These are phyloP conservation scores for Sebastolobus altivelis DNA, from an alignment of 2,797 vertebrate genomes.

Conservation along the genomic window DNA sequence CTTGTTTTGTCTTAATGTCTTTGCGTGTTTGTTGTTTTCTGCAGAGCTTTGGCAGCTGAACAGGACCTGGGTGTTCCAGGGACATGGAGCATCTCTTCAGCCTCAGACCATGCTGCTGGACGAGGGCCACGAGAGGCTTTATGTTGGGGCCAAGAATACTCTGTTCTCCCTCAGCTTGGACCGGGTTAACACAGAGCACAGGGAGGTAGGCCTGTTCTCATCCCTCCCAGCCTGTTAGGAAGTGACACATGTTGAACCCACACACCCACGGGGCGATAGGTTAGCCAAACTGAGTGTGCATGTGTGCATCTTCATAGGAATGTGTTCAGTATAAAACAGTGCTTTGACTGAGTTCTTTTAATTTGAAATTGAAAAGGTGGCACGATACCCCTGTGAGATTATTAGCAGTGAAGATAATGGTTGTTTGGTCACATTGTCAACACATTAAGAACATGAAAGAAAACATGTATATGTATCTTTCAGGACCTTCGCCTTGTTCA, in stretches of 20 bases:
- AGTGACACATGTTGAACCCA: conserved; percentile 32
- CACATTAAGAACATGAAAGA: no score
- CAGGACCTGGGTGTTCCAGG: conserved; percentile 93
- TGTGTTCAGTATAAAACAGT: background rate
- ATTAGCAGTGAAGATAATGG: background rate
- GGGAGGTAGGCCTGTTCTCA: conserved; percentile 86
- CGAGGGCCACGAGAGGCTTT: conserved; percentile 93
- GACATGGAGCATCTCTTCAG: conserved; percentile 88
- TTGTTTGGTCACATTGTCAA: no score
- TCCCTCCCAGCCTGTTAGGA: conserved; percentile 3
- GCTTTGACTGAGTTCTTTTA: background rate
- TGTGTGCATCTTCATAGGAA: background rate
- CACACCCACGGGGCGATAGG: background rate
- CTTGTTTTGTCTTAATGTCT: conserved; percentile 32
- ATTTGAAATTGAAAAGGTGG: background rate
- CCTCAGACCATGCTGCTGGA: conserved; percentile 93
- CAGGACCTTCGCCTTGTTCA: no score
- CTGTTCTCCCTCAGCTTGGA: conserved; percentile 96
- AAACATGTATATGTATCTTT: no score
- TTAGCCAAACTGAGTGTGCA: conserved; percentile 23
- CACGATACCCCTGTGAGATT: background rate
- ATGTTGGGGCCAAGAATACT: conserved; percentile 93
- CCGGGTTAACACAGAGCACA: conserved; percentile 88
- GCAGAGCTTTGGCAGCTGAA: conserved; percentile 96
- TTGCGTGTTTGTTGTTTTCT: conserved; percentile 37